Base-by-base conservation (phyloP, 2,797 vertebrate genomes). In the Xiphophorus birchmanni region DNA sequence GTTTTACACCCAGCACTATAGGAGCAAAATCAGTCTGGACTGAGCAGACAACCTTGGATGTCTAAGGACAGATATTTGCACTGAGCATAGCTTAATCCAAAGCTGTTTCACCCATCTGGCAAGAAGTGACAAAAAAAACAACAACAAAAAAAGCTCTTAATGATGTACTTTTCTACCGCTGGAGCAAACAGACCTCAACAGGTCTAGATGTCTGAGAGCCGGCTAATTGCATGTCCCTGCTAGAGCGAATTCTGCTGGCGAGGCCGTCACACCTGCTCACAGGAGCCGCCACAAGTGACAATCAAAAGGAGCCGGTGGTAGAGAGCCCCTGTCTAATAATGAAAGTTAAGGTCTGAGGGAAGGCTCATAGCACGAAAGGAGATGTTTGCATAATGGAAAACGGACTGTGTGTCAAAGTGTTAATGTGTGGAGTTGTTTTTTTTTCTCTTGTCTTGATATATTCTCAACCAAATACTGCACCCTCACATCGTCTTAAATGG, bases 261-360 rank as follows among this genome's bases (percentile, higher is more conserved):
- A 86, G 79, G 65, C 80, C 42, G 17, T 82, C 44, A 13, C 81
- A 88, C 74, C 84, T 84, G 78, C 79, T 85, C 65, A 0, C 67
- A 17, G 76, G 54, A 73, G 77, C 71, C 0, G 6, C 29, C 15
- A 18, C 42, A 56, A 84, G 84, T 76, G 73, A 86, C 78, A 82
- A 84, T 80, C 48, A 82, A 79, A 82, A 81, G 75, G 75, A 82
- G 80, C 54, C 71, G 69, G 79, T 73, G 78, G 84, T 82, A 81
- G 82, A 93, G 86, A 84, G 77, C 81, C 50, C 58, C 84, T 84
- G 65, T 88, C 83, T 79, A 88, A 90, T 87, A 88, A 88, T 85
- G 90, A 84, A 84, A 65, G 74, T 76, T 81, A n/a, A 80, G 82
- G 81, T 86, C 87, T 83, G 45, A 63, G 83, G 88, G 84, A 73